A percentile compares a stretch with the other conserved stretches of the same genome.
phyloP scores from a whole-genome alignment of 2,113 vertebrate genomes.

The Hippoglossus stenolepis region DNA sequence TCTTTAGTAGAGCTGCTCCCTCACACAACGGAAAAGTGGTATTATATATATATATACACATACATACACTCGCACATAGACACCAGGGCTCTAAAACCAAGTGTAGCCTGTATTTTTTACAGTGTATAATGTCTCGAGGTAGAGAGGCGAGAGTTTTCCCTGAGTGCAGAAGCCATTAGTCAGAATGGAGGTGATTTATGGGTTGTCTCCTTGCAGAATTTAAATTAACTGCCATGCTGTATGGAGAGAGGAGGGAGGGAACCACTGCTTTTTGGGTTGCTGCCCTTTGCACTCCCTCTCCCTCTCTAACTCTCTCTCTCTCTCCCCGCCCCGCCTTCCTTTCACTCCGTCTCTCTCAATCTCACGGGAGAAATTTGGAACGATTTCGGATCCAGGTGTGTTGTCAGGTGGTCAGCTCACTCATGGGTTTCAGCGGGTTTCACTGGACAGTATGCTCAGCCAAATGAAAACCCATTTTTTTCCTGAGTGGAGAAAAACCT shows the following conservation, averaged over 20 bases:
- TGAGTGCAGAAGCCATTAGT: conserved; percentile 85
- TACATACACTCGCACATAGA: conserved; percentile 7
- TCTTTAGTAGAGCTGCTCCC: conserved; percentile 58
- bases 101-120: conserved; percentile 60
- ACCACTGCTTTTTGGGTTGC: conserved; percentile 63
- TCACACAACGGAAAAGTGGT: not conserved
- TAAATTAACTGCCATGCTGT: conserved; percentile 83
- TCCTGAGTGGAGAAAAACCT: conserved; percentile 2
- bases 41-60: conserved; percentile 18
- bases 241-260: conserved; percentile 52
- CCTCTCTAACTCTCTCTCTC: not conserved
- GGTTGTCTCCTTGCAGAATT: conserved; percentile 84
- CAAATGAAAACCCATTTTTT: conserved; percentile 25
- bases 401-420: conserved; percentile 66
- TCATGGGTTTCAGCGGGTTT: conserved; percentile 47
- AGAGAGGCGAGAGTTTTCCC: conserved; percentile 80
- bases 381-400: conserved; percentile 59
- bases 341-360: conserved; percentile 12
- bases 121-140: conserved; percentile 78
- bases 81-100: conserved; percentile 13
- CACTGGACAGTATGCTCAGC: conserved; percentile 47
- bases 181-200: conserved; percentile 87
- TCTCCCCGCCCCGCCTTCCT: conserved; percentile 12
- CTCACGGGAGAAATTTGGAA: conserved; percentile 65
- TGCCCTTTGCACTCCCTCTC: conserved; percentile 69